A percentile compares a stretch with the other conserved stretches of the same genome.
phyloP scores from a whole-genome alignment of 2,888 invertebrate species.

The Ryuthela nishihirai region DNA sequence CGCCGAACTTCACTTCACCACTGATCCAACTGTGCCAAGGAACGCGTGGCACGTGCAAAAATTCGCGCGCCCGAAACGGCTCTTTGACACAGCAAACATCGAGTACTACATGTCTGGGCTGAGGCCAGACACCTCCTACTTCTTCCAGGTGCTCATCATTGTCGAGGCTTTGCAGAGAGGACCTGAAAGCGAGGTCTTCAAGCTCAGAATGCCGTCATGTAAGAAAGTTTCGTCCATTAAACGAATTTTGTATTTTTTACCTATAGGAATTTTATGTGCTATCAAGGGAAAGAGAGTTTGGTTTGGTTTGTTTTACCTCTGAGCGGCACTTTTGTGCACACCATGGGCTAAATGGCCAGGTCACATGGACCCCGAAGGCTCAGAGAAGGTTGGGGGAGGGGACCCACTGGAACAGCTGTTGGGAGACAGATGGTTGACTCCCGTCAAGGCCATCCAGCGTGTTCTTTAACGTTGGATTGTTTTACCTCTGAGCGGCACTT shows the following conservation, averaged over 20 bases:
- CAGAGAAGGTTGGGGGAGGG: too few species aligned
- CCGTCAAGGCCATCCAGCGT: too few species aligned
- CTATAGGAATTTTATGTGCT: too few species aligned
- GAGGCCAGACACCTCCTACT: constrained; percentile 73
- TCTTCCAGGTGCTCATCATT: constrained; percentile 73
- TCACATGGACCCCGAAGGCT: too few species aligned
- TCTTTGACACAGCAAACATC: constrained; percentile 77
- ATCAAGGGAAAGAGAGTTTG: too few species aligned
- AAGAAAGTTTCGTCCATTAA: constrained; percentile 18
- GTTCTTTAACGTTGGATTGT: too few species aligned
- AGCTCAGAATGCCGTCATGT: constrained; percentile 63
- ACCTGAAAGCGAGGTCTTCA: constrained; percentile 70
- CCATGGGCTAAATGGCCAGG: too few species aligned
- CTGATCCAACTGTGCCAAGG: constrained; percentile 52
- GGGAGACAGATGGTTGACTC: too few species aligned
- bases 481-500: too few species aligned
- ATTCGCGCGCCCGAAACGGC: constrained; percentile 78
- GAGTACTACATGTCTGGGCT: constrained; percentile 76
- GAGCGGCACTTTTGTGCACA: too few species aligned
- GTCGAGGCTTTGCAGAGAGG: constrained; percentile 71
- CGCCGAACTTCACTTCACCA: constrained; percentile 78
- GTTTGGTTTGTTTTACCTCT: too few species aligned
- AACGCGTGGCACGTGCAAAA: constrained; percentile 71
- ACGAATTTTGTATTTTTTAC: neutral
- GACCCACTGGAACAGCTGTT: too few species aligned